Evolutionary conservation across 2,888 invertebrate species (phyloP).

Genomic region (Aporophyla lueneburgensis): DNA sequence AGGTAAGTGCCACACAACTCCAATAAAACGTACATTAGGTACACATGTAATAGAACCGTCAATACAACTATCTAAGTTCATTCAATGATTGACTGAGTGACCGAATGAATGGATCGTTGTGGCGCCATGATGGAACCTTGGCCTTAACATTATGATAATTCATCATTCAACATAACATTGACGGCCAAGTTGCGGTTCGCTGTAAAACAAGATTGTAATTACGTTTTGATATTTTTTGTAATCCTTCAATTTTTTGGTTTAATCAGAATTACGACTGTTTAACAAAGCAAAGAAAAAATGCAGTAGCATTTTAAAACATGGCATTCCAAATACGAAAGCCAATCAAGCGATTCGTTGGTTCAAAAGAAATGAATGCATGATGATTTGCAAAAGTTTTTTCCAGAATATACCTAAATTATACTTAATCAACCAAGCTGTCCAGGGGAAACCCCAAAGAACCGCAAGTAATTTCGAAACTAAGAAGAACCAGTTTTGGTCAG

Average conservation of each 20-base stretch:
- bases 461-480: conserved; percentile 17
- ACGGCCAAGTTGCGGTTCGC: conserved; percentile 29
- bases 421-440: conserved; percentile 5
- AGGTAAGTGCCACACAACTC: too few relatives aligned
- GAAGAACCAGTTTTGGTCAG: conserved; percentile 33
- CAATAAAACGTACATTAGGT: not conserved
- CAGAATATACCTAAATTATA: not conserved
- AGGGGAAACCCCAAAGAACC: conserved; percentile 38
- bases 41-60: not conserved
- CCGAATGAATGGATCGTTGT: conserved; percentile 70
- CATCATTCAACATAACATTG: conserved; percentile 60
- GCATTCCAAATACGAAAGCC: not conserved
- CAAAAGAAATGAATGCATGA: not conserved
- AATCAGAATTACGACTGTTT: not conserved
- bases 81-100: conserved; percentile 65
- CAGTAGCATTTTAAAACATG: not conserved
- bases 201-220: conserved; percentile 41
- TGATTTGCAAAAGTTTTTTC: conserved; percentile 6
- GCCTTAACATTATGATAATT: conserved; percentile 86
- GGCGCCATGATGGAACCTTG: conserved; percentile 76
- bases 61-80: conserved; percentile 2
- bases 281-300: not conserved
- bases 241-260: not conserved
- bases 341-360: conserved; percentile 3
- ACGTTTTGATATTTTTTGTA: conserved; percentile 23